Evolutionary conservation across 2,113 vertebrate genomes (phyloP).

Genomic region (Illadopsis cleaveri): DNA sequence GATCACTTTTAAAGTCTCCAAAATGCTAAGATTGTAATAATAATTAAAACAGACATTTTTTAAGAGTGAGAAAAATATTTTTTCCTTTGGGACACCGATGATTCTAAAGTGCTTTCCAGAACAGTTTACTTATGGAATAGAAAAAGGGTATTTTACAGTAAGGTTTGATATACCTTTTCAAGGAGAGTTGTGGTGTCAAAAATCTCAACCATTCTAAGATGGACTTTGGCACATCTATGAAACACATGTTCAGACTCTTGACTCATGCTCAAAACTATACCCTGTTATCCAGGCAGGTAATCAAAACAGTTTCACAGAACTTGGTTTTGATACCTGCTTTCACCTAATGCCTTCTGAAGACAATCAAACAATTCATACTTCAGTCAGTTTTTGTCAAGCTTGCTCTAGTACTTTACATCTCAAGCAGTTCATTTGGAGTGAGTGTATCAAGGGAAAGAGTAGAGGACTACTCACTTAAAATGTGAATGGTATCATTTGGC

Average conservation of each 20-base stretch:
- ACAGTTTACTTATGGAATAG: neutral
- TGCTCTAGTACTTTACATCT: neutral
- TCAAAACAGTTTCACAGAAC: neutral
- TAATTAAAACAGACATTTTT: neutral
- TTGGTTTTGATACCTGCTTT: neutral
- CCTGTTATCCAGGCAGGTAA: neutral
- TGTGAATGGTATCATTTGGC: neutral
- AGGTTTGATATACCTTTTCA: neutral
- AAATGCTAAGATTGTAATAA: neutral
- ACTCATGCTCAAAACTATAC: neutral
- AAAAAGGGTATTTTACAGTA: neutral
- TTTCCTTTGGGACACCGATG: neutral
- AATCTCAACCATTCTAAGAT: neutral
- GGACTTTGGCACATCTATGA: neutral
- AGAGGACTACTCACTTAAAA: neutral
- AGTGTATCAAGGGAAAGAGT: neutral
- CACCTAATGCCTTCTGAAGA: neutral
- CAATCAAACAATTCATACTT: neutral
- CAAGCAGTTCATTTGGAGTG: neutral
- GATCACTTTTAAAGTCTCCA: neutral
- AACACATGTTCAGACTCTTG: neutral
- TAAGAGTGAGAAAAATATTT: neutral
- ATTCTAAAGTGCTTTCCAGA: neutral
- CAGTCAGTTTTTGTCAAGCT: neutral
- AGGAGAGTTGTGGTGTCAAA: neutral